Conservation (phyloP, 2,888 invertebrate genomes). For the Andrena trimmerana region DNA sequence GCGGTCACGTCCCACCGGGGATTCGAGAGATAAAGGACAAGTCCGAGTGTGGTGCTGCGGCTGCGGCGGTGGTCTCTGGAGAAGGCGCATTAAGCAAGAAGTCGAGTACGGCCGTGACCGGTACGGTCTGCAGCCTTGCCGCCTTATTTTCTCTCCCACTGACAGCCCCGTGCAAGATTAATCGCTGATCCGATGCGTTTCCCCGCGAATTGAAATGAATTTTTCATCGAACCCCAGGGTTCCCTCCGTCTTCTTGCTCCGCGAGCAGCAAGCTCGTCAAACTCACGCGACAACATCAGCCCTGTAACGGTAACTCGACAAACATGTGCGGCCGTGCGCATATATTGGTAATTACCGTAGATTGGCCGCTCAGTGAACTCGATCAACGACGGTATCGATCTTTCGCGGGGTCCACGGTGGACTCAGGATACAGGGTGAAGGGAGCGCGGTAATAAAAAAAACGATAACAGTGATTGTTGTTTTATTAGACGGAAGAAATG, state of each 20-base stretch:
- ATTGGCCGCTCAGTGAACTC: background rate
- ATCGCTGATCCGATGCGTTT: slow-evolving; percentile 40
- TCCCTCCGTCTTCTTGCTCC: background rate
- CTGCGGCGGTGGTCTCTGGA: slow-evolving; percentile 37
- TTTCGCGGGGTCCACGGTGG: background rate
- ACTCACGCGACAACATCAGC: no score
- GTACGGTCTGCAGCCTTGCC: slow-evolving; percentile 41
- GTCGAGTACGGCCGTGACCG: slow-evolving; percentile 54
- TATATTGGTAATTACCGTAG: no score
- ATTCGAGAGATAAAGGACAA: slow-evolving; percentile 59
- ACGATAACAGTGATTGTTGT: slow-evolving; percentile 62
- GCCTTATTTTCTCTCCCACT: slow-evolving; percentile 52
- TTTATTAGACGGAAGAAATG: slow-evolving; percentile 58
- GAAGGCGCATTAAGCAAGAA: slow-evolving; percentile 60
- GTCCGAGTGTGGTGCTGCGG: slow-evolving; percentile 52
- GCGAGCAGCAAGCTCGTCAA: no score
- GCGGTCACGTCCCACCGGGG: slow-evolving; percentile 50
- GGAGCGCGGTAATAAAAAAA: slow-evolving; percentile 41
- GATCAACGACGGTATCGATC: slow-evolving; percentile 35
- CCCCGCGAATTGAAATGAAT: slow-evolving; percentile 31
- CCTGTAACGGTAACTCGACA: no score
- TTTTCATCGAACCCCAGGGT: slow-evolving; percentile 19
- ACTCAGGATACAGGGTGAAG: background rate
- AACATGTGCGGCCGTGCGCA: no score
- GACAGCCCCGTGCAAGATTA: slow-evolving; percentile 59